These are phyloP conservation scores for Lacerta bilineata DNA, from an alignment of 2,797 vertebrate species.

Conservation along the genomic window DNA sequence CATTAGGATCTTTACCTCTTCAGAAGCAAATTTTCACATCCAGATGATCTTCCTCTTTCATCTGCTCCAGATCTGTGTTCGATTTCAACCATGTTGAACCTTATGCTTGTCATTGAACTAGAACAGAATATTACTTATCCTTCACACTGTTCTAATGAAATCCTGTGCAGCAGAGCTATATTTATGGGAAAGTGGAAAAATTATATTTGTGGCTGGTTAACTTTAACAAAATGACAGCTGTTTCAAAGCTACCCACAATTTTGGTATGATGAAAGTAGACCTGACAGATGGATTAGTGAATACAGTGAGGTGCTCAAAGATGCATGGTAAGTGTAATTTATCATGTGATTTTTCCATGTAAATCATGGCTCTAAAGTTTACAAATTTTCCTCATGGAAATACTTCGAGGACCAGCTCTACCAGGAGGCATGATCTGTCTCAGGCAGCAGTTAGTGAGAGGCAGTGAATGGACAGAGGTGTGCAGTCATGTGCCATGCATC, in stretches of 20 bases:
- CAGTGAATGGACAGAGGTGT: too few relatives aligned
- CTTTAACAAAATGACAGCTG: conserved; percentile 24
- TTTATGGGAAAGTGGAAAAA: conserved; percentile 2
- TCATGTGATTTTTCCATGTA: neutral
- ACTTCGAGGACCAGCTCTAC: too few relatives aligned
- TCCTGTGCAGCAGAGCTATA: neutral
- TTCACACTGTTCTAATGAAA: neutral
- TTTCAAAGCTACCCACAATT: neutral
- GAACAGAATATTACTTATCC: neutral
- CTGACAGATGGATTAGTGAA: conserved; percentile 33
- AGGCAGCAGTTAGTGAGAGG: too few relatives aligned
- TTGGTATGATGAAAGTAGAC: conserved; percentile 27
- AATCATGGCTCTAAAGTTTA: neutral
- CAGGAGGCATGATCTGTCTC: too few relatives aligned
- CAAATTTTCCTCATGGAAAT: neutral
- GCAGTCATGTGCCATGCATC: too few relatives aligned
- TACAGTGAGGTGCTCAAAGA: conserved; percentile 33
- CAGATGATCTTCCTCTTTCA: conserved; percentile 2
- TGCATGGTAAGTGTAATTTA: conserved; percentile 2
- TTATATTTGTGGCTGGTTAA: conserved; percentile 18
- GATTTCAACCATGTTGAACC: neutral
- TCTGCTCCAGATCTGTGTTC: neutral
- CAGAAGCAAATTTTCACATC: neutral
- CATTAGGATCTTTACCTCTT: conserved; percentile 17
- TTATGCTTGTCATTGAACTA: conserved; percentile 10